Percentiles rank a stretch among this genome's conserved stretches.
phyloP scores from a whole-genome alignment of 2,113 vertebrate species.

The Scomber japonicus region DNA sequence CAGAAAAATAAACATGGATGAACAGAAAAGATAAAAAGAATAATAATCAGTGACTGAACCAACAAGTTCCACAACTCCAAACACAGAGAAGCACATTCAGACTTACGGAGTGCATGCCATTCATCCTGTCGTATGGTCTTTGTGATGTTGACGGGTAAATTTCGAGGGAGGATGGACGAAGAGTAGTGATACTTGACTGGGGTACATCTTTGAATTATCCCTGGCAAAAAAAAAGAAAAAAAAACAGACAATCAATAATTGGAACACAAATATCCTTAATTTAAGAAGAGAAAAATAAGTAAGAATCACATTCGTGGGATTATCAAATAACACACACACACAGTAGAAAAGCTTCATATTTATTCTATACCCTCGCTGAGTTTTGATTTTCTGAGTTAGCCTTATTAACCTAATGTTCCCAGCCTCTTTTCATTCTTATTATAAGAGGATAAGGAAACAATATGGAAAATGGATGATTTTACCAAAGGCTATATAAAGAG shows the following conservation, averaged over 20 bases:
- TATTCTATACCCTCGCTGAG: slow-evolving; percentile 33
- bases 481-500: not conserved
- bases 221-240: slow-evolving; percentile 60
- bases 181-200: slow-evolving; percentile 94
- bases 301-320: slow-evolving; percentile 20
- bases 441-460: slow-evolving; percentile 60
- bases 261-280: slow-evolving; percentile 17
- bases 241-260: slow-evolving; percentile 20
- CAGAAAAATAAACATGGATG: not conserved
- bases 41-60: not conserved
- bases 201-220: slow-evolving; percentile 86
- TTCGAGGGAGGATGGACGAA: slow-evolving; percentile 91
- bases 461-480: slow-evolving; percentile 46
- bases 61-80: not conserved
- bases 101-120: slow-evolving; percentile 95
- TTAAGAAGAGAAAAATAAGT: slow-evolving; percentile 15
- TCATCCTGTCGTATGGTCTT: slow-evolving; percentile 95
- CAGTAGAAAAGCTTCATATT: slow-evolving; percentile 38
- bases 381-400: slow-evolving; percentile 48
- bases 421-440: slow-evolving; percentile 45
- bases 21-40: not conserved
- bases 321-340: slow-evolving; percentile 23
- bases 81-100: slow-evolving; percentile 11
- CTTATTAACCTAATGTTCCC: slow-evolving; percentile 50
- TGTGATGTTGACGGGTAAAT: slow-evolving; percentile 91